Evolutionary conservation across 2,113 vertebrate species (phyloP).

Genomic region (Spizaetus ornatus): DNA sequence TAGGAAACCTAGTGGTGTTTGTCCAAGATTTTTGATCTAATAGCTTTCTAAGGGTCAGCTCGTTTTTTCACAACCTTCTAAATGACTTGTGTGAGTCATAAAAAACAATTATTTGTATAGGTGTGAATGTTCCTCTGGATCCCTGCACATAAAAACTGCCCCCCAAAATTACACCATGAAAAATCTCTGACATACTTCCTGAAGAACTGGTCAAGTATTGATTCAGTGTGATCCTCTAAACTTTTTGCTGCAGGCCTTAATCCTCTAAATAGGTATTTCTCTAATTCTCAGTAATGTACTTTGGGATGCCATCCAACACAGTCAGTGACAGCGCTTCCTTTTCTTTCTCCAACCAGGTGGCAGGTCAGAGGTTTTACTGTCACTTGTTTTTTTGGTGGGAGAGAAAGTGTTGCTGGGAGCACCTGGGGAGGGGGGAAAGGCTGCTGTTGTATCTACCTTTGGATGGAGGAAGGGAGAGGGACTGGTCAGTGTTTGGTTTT

Average conservation of each 20-base stretch:
- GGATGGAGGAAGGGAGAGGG: background rate
- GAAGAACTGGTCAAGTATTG: background rate
- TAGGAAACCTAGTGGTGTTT: background rate
- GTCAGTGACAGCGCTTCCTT: background rate
- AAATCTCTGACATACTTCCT: background rate
- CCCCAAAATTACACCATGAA: background rate
- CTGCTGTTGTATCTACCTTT: background rate
- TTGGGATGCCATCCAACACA: background rate
- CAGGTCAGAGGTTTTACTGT: background rate
- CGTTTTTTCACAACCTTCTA: background rate
- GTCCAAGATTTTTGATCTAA: background rate
- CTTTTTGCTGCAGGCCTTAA: background rate
- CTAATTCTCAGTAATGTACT: background rate
- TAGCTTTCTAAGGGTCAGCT: background rate
- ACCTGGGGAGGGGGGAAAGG: fast-evolving
- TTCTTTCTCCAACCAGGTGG: background rate
- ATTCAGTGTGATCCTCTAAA: background rate
- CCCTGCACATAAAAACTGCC: background rate
- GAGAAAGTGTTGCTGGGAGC: background rate
- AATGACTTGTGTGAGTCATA: background rate
- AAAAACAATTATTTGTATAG: background rate
- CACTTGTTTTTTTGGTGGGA: background rate
- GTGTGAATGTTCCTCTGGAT: background rate
- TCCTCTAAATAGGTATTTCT: background rate
- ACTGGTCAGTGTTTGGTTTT: background rate